Percentiles rank a stretch among this genome's conserved stretches.
Evolutionary conservation across 2,888 invertebrate species (phyloP).

Genomic region (Pterostichus niger): DNA sequence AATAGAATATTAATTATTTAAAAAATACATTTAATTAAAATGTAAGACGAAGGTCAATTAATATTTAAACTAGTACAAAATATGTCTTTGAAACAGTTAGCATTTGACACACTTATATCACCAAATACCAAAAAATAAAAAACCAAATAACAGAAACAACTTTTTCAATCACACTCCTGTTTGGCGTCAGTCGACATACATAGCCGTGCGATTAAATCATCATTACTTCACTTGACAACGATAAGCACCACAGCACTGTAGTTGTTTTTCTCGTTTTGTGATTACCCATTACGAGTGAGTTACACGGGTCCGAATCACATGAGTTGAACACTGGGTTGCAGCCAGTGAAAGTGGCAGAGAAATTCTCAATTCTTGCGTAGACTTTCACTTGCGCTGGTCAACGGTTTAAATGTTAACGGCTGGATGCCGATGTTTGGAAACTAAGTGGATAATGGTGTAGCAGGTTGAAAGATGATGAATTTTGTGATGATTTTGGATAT

Average conservation of each 20-base stretch:
- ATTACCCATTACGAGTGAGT: background rate
- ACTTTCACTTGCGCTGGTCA: slow-evolving; percentile 23
- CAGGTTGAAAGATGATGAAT: background rate
- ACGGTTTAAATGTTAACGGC: slow-evolving; percentile 19
- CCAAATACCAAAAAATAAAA: background rate
- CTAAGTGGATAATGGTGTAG: background rate
- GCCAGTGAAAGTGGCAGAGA: slow-evolving; percentile 15
- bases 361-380: background rate
- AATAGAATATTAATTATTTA: too few species aligned
- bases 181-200: background rate
- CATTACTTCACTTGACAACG: slow-evolving; percentile 36
- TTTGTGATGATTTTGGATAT: too few species aligned
- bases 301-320: background rate
- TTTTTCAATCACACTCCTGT: background rate
- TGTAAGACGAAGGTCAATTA: background rate
- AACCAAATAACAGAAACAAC: background rate
- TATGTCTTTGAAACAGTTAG: background rate
- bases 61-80: slow-evolving; percentile 3
- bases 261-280: slow-evolving; percentile 31
- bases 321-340: background rate
- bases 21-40: background rate
- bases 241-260: background rate
- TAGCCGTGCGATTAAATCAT: slow-evolving; percentile 28
- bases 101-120: slow-evolving; percentile 8
- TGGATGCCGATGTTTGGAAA: background rate